A percentile compares a stretch with the other conserved stretches of the same genome.
Evolutionary conservation across 1,140 invertebrate genomes (phyloP).

Genomic region (Habropoda laboriosa): DNA sequence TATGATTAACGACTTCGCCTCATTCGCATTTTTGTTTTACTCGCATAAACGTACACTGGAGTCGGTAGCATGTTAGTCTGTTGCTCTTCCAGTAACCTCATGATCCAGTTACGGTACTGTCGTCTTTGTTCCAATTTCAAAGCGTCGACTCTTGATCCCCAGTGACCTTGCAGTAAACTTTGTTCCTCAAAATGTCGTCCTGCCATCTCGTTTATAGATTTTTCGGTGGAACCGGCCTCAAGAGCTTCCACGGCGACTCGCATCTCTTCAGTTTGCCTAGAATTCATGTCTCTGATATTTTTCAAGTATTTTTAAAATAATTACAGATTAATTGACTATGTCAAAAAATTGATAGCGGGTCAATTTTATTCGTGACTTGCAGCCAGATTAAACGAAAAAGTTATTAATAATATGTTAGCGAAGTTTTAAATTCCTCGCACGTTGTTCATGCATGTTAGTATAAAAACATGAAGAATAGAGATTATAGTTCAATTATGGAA

Average conservation of each 20-base stretch:
- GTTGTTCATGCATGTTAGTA: background rate
- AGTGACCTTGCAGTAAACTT: conserved; percentile 88
- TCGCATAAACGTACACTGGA: conserved; percentile 80
- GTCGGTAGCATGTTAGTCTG: conserved; percentile 83
- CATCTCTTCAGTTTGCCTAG: conserved; percentile 90
- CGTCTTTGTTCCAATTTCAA: conserved; percentile 87
- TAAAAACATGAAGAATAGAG: background rate
- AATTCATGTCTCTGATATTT: conserved; percentile 47
- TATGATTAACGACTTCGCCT: conserved; percentile 4
- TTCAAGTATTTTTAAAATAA: conserved; percentile 6
- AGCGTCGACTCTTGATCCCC: conserved; percentile 89
- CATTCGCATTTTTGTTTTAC: background rate
- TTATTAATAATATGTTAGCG: background rate
- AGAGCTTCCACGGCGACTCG: conserved; percentile 86
- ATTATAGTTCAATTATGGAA: background rate
- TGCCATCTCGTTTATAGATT: conserved; percentile 89
- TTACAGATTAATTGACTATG: background rate
- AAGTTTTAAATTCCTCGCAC: background rate
- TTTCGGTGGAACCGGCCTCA: conserved; percentile 86
- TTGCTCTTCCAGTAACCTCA: conserved; percentile 87
- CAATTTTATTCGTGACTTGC: background rate
- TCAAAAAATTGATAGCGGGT: background rate
- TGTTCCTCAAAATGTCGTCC: conserved; percentile 90
- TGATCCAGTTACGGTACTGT: conserved; percentile 91
- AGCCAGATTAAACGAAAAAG: background rate